Evolutionary conservation across 1,140 invertebrate genomes (phyloP), one percentile per base, ranked within the genome.

Genomic region (Drosophila grimshawi): DNA sequence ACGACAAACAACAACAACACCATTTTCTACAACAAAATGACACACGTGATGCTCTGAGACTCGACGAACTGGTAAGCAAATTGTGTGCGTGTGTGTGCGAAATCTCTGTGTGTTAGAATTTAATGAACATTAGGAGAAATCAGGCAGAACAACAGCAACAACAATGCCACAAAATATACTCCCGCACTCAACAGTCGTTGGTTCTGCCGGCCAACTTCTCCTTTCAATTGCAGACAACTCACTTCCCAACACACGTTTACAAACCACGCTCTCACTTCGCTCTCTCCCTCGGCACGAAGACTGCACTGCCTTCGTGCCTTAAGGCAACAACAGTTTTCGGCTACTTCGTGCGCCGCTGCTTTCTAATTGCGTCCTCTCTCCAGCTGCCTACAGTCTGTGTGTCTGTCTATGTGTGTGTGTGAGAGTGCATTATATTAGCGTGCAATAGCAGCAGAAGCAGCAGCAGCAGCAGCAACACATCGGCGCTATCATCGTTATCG

Each of bases 321-420:
- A 19, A 76, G 30, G 32, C 65, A 62, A 2, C 33, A 27, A 10
- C 55, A 43, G 72, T 61, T 78, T 88, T 83, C 78, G 85, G 71
- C 65, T 89, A 46, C 85, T 89, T 89, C 85, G 85, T 61, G 53
- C 55, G 48, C 32, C 43, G 62, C 78, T 89, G 86, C 80, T 89
- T 89, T 89, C 85, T 89, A 89, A 89, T 89, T 79, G 85, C 81
- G 85, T 71, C 60, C 77, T 72, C 81, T 85, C 72, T 80, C 68
- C 49, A 53, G 46, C 61, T 74, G 35, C 62, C 11, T 30, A 5
- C 8, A 4, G 33, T 48, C 8, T 60, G 35, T 11, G 37, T 8
- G 29, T 59, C 37, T 60, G 11, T 69, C 5, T 41, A 10, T 56
- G 29, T 62, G 2, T 59, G 45, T 81, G 43, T 78, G 71, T 69